Base-by-base conservation (phyloP, 2,888 invertebrate genomes). In the Gari tellinella region DNA sequence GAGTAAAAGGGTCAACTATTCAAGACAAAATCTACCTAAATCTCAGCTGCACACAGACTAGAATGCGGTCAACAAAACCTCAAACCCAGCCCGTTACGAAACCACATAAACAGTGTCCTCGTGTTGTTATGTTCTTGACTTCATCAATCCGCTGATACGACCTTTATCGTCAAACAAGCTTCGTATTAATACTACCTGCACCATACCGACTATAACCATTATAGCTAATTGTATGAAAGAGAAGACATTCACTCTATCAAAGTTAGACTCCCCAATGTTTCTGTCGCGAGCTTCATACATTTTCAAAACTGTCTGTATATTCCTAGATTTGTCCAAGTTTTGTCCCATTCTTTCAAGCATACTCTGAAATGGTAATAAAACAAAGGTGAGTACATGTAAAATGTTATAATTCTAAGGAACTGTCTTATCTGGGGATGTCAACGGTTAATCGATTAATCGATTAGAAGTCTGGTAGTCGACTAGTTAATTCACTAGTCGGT, bases 281-380 rank as follows among this genome's bases (percentile, higher is more conserved):
- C 97, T 93, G 90, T 97, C 97, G 31, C 96, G 92, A 0, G 96
- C 95, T 91, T 97, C 97, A 84, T 94, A 93, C 0, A 96, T 95
- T 58, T 95, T 94, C 70, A 96, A 93, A 60, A 89, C 58, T 57
- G 89, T 87, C 83, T 92, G 92, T 37, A 89, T 81, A 65, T 90
- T 90, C 63, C 86, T 83, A 3, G 91, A 86, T 67, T 88, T 88
- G 64, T 90, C 90, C 51, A 92, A 72, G 70, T 90, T 84, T 19
- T 82, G 84, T 72, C 94, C 93, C 14, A 97, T 94, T 56, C 94
- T 94, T 7, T 93, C 93, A 21, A 96, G 93, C 0, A 95, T 94
- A 79, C 94, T 94, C 89, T 95, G 94, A 55, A 85, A 81, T 95
- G 94, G 43, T 56, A 64, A n/a, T n/a, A n/a, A n/a, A n/a, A n/a